These are phyloP conservation scores for Saimiri boliviensis DNA, from an alignment of 2,113 vertebrate genomes.

Conservation along the genomic window DNA sequence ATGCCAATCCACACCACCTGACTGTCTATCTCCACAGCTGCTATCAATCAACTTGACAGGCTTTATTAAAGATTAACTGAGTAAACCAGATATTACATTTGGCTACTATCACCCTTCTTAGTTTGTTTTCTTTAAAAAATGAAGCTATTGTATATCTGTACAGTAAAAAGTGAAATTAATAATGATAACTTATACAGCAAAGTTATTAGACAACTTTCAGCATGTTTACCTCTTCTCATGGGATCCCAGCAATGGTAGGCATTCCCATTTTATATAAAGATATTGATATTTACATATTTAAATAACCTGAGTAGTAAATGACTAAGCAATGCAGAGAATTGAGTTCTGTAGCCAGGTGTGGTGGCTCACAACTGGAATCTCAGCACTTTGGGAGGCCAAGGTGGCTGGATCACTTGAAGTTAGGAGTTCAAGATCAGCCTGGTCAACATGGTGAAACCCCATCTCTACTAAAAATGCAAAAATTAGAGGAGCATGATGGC, in stretches of 20 bases:
- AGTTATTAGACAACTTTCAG: neutral
- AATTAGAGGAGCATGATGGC: too few relatives aligned
- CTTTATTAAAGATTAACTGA: neutral
- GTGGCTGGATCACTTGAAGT: too few relatives aligned
- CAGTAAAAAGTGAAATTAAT: neutral
- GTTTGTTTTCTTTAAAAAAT: neutral
- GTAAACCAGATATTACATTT: neutral
- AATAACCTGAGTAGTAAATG: neutral
- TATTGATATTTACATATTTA: neutral
- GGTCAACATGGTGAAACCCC: too few relatives aligned
- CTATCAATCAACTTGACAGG: neutral
- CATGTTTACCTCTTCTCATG: neutral
- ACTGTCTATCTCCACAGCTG: neutral
- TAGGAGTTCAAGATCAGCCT: too few relatives aligned
- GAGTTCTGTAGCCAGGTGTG: neutral
- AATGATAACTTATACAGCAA: neutral
- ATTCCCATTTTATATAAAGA: neutral
- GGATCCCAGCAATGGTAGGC: fast-evolving
- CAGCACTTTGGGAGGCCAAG: too few relatives aligned
- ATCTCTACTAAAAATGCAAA: too few relatives aligned
- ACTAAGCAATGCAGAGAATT: neutral
- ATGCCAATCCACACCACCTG: neutral
- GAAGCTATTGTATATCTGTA: neutral
- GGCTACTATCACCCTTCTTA: neutral
- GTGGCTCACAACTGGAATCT: too few relatives aligned